Percentiles rank a stretch among this genome's conserved stretches.
These are phyloP conservation scores for Pelmatolapia mariae DNA, from an alignment of 2,113 vertebrate genomes.

Conservation along the genomic window DNA sequence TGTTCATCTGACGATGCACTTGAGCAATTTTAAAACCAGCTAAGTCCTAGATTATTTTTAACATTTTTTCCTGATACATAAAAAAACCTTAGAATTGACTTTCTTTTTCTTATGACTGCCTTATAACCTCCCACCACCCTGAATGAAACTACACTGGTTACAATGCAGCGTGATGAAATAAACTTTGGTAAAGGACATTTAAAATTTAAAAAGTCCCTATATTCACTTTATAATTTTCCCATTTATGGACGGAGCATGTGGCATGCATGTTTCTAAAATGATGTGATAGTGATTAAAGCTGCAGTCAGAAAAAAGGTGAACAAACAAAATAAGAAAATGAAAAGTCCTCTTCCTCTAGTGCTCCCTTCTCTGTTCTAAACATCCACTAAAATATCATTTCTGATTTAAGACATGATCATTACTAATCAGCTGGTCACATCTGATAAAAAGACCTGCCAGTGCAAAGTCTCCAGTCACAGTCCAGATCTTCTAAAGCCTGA, in stretches of 20 bases:
- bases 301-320: rapidly evolving
- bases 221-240: not conserved
- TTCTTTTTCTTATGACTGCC: not conserved
- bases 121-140: not conserved
- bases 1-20: rapidly evolving
- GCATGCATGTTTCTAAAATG: not conserved
- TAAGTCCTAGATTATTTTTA: not conserved
- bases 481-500: not conserved
- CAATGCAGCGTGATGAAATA: not conserved
- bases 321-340: not conserved
- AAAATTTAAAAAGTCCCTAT: rapidly evolving
- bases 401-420: not conserved
- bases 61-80: not conserved
- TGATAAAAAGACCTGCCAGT: not conserved
- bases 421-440: not conserved
- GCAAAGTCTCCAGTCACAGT: not conserved
- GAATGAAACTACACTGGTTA: not conserved
- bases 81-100: not conserved
- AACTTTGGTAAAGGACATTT: not conserved
- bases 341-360: not conserved
- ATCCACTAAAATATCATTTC: not conserved
- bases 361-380: not conserved
- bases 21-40: not conserved
- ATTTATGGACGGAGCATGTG: not conserved
- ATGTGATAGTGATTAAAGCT: not conserved